These are phyloP conservation scores for Enoplosus armatus DNA, from an alignment of 2,797 vertebrate species.

Conservation along the genomic window DNA sequence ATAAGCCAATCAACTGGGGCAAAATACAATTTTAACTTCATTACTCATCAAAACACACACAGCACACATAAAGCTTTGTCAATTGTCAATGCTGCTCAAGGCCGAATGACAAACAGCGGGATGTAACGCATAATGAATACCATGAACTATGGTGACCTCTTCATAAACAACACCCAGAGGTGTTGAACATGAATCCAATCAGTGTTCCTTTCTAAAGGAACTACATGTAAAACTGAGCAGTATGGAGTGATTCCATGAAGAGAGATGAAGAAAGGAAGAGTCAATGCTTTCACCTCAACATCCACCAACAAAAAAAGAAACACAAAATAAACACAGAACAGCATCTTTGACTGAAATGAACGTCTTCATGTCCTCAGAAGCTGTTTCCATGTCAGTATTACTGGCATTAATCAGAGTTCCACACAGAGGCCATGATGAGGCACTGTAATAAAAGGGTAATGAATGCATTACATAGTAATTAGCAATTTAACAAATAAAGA, in stretches of 20 bases:
- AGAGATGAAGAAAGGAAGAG: neutral
- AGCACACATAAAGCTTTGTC: conserved; percentile 1
- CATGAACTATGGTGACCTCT: conserved; percentile 15
- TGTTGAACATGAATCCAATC: neutral
- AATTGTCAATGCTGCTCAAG: conserved; percentile 14
- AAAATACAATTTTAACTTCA: neutral
- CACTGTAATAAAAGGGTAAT: conserved; percentile 29
- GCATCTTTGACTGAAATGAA: neutral
- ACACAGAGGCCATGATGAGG: conserved; percentile 8
- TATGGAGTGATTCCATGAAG: neutral
- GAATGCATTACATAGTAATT: conserved; percentile 18
- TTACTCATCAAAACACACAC: conserved; percentile 8
- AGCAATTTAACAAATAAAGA: conserved; percentile 37
- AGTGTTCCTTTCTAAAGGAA: neutral
- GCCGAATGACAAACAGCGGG: conserved; percentile 19
- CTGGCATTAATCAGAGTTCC: neutral
- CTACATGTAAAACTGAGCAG: neutral
- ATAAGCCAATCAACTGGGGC: conserved; percentile 10
- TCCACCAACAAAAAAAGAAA: neutral
- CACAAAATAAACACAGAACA: neutral
- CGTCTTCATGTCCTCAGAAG: neutral
- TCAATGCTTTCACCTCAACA: neutral
- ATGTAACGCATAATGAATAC: neutral
- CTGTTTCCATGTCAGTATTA: neutral
- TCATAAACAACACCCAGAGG: conserved; percentile 1